Evolutionary conservation across 2,888 invertebrate genomes (phyloP).

Genomic region (Macrosiphum euphorbiae): DNA sequence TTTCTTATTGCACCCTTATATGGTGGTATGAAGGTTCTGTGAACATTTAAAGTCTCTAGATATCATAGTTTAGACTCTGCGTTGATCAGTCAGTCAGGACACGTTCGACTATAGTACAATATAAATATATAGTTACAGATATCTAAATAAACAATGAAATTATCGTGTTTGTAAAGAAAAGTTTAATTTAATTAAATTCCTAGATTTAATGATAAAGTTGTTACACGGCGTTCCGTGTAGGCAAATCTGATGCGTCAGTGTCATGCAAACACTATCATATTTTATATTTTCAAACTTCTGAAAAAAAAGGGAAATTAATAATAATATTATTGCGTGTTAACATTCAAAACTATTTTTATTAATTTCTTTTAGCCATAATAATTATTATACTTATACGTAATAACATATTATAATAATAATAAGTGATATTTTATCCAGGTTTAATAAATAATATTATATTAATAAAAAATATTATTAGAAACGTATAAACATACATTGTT

Average conservation of each 20-base stretch:
- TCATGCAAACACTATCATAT: not conserved
- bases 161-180: not conserved
- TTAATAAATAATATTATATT: no score
- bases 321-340: not conserved
- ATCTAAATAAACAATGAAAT: constrained; percentile 24
- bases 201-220: not conserved
- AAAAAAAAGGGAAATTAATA: not conserved
- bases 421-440: not conserved
- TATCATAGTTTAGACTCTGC: no score
- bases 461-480: no score
- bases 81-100: no score
- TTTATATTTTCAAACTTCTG: not conserved
- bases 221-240: not conserved
- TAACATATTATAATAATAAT: not conserved
- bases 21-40: no score
- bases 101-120: no score
- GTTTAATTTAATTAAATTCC: no score
- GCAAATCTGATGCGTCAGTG: constrained; percentile 15
- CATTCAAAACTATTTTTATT: constrained; percentile 3
- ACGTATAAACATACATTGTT: not conserved
- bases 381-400: not conserved
- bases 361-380: not conserved
- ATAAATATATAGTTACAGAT: no score
- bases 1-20: no score
- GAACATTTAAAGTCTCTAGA: no score